Evolutionary conservation across 2,888 invertebrate species (phyloP), one percentile per base, ranked within the genome.

Genomic region (Melipona beecheii): DNA sequence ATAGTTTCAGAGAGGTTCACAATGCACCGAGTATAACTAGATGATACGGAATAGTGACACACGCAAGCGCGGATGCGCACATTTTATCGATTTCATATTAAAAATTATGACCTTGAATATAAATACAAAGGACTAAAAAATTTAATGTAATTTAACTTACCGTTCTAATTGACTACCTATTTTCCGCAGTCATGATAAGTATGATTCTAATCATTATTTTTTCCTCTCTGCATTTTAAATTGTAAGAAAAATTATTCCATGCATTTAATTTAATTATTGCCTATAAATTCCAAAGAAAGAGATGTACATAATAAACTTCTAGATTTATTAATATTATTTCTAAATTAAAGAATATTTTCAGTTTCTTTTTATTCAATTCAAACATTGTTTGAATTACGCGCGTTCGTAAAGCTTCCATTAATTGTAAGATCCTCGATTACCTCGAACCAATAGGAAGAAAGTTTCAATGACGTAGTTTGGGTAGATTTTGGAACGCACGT

Each of bases 21-120:
- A 66, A 50, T 31, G 78, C 74, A 78, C 54, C 24, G 43, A 27
- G 54, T 64, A 54, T 64, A 36, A 72, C 9, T n/a, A 31, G n/a
- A 9, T 50, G 21, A 52, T 70, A n/a, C 31, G 36, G 27, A 60
- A 52, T 43, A 52, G 68, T 31, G 27, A 27, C 65, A n/a, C 36
- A 73, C 87, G 87, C 86, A 87, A 54, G 87, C 88, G 87, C 87
- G 56, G 5, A 17, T 50, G 19, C 19, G 9, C 69, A 13, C 36
- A 43, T 43, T 31, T 74, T 75, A 69, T 75, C 75, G 43, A 75
- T 64, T 49, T 68, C 24, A 19, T 13, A 49, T 24, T 54, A 15
- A 62, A 49, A 70, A 58, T 69, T 21, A 15, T 62, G 76, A 75
- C 85, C 81, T 78, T 78, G 81, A 62, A 13, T 68, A 19, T 3